Base-by-base conservation (phyloP, 1,140 invertebrate genomes). In the Melanaphis sacchari region DNA sequence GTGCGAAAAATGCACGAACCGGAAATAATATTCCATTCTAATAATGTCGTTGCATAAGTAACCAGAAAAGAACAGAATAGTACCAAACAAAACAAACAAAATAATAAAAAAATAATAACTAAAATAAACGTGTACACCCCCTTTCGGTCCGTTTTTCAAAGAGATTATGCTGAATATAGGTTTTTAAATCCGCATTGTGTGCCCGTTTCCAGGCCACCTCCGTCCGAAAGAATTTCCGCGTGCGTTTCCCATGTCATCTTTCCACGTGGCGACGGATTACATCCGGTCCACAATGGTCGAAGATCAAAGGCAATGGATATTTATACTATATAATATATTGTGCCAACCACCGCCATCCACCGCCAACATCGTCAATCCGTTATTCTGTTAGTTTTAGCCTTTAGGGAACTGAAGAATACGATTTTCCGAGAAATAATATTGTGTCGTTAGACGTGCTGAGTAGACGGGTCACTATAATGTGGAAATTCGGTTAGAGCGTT, bases 21-120 rank as follows among this genome's bases (percentile, higher is more conserved):
- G 89, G 89, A 90, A 90, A 66, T 90, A 90, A 90, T 66, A 43
- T 66, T 31, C 54, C 38, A 21, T 66, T 90, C 54, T 90, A 90
- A 66, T 90, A 90, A 90, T 40, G 52, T 54, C 89, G 89, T 59
- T 90, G 89, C 89, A 90, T 59, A 90, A 90, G 88, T 90, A 90
- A 90, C 88, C 87, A 38, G 43, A 38, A 89, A 36, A 52, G 85
- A 87, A 43, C 43, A 43, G 43, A n/a, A 46, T 41, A 40, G 82
- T 76, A 76, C 82, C 9, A 2, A 36, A 87, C 41, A 43, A 52
- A 89, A 43, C 46, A 46, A 46, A 49, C 46, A 52, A 88, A 49
- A 54, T 22, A 89, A 89, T 24, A 38, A 89, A 40, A 40, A 26
- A 90, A 40, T 24, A 88, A 52, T 52, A 89, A 54, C 88, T 52